These are phyloP conservation scores for Galaxias olidus DNA, from an alignment of 2,797 vertebrate species.

Conservation along the genomic window DNA sequence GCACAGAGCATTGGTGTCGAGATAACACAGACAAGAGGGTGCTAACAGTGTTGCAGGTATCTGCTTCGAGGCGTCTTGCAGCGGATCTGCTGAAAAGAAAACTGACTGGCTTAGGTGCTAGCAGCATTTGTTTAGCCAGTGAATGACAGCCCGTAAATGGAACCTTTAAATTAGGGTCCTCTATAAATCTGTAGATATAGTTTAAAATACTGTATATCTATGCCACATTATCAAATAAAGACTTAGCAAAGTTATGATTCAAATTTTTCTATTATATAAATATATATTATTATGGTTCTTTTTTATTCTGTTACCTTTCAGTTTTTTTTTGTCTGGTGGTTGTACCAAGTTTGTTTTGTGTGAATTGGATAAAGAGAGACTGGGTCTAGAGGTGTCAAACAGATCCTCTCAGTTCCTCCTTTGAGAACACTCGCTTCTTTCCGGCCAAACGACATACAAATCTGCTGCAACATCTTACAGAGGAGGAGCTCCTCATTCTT, in stretches of 20 bases:
- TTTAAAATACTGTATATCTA: too few relatives aligned
- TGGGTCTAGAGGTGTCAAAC: slow-evolving; percentile 1
- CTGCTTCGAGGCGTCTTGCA: slow-evolving; percentile 54
- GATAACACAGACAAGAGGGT: slow-evolving; percentile 61
- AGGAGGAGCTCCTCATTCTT: not conserved
- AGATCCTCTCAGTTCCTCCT: slow-evolving; percentile 46
- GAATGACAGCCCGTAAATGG: slow-evolving; percentile 13
- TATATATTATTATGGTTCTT: too few relatives aligned
- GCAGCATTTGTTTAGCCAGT: not conserved
- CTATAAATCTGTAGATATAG: too few relatives aligned
- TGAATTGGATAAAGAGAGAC: too few relatives aligned
- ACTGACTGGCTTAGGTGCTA: too few relatives aligned
- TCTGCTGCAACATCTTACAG: not conserved
- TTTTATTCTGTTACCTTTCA: not conserved
- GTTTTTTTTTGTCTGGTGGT: not conserved
- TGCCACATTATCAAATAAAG: too few relatives aligned
- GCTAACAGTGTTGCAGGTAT: slow-evolving; percentile 56
- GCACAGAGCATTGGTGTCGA: slow-evolving; percentile 53
- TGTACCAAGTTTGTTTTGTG: too few relatives aligned
- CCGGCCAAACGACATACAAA: not conserved
- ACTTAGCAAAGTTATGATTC: too few relatives aligned
- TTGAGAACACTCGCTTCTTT: slow-evolving; percentile 72
- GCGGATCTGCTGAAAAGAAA: slow-evolving; percentile 63
- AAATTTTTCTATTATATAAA: too few relatives aligned
- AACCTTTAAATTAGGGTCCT: too few relatives aligned